These are phyloP conservation scores for Ameiurus melas DNA, from an alignment of 2,113 vertebrate species.

Conservation along the genomic window DNA sequence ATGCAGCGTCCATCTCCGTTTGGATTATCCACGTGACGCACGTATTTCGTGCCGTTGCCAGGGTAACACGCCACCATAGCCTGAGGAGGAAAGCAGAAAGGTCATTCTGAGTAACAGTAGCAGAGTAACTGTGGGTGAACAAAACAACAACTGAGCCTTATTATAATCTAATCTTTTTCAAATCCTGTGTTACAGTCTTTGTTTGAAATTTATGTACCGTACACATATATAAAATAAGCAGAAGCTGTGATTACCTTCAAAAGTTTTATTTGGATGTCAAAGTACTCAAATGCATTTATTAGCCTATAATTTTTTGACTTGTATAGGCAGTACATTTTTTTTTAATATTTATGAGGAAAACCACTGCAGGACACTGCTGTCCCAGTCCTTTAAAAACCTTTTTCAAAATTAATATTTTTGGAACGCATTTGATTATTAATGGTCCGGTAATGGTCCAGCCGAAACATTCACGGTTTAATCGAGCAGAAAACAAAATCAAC, in stretches of 20 bases:
- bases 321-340: neutral
- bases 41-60: conserved; percentile 84
- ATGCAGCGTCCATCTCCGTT: conserved; percentile 88
- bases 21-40: conserved; percentile 91
- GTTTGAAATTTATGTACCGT: neutral
- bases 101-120: conserved; percentile 21
- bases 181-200: neutral
- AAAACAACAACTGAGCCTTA: neutral
- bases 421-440: neutral
- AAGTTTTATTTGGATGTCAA: neutral
- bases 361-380: neutral
- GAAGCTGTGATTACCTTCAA: neutral
- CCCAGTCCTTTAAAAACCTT: neutral
- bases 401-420: neutral
- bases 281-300: neutral
- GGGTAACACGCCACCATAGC: conserved; percentile 95
- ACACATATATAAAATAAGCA: neutral
- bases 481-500: too few relatives aligned
- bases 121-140: neutral
- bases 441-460: too few relatives aligned
- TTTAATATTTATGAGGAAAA: neutral
- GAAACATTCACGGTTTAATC: too few relatives aligned
- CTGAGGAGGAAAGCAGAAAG: conserved; percentile 65
- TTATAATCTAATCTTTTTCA: neutral
- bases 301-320: neutral